phyloP scores from a whole-genome alignment of 2,113 vertebrate genomes.

The Campylomormyrus tamandua region DNA sequence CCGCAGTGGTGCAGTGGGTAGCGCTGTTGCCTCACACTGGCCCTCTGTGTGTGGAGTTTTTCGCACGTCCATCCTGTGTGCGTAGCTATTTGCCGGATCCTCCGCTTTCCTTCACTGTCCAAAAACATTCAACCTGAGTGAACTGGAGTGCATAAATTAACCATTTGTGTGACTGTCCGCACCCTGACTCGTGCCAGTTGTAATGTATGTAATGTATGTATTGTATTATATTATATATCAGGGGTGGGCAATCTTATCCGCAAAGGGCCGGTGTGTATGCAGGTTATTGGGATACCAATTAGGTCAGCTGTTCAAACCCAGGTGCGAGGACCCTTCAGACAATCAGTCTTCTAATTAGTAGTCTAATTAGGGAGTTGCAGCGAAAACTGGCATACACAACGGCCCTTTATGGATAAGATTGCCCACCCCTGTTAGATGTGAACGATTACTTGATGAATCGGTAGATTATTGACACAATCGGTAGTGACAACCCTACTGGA shows the following conservation, averaged over 20 bases:
- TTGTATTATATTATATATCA: too few relatives aligned
- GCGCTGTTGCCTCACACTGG: too few relatives aligned
- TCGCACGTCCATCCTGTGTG: neutral
- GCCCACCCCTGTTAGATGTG: neutral
- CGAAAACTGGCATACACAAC: too few relatives aligned
- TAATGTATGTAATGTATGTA: neutral
- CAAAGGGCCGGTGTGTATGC: too few relatives aligned
- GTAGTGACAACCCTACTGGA: neutral
- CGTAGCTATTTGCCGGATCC: neutral
- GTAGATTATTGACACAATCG: neutral
- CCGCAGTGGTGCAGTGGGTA: neutral
- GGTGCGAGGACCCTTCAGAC: too few relatives aligned
- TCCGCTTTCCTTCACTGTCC: neutral
- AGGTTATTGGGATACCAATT: too few relatives aligned
- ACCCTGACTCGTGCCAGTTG: neutral
- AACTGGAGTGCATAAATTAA: neutral
- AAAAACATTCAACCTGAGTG: neutral
- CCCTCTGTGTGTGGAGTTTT: neutral
- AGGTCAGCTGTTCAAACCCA: too few relatives aligned
- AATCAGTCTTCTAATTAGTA: too few relatives aligned
- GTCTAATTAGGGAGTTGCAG: too few relatives aligned
- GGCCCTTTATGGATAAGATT: too few relatives aligned
- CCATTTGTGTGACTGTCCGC: neutral
- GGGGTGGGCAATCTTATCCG: too few relatives aligned
- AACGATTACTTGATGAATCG: neutral